phyloP scores from a whole-genome alignment of 2,797 vertebrate genomes.

The Neomorphus geoffroyi region DNA sequence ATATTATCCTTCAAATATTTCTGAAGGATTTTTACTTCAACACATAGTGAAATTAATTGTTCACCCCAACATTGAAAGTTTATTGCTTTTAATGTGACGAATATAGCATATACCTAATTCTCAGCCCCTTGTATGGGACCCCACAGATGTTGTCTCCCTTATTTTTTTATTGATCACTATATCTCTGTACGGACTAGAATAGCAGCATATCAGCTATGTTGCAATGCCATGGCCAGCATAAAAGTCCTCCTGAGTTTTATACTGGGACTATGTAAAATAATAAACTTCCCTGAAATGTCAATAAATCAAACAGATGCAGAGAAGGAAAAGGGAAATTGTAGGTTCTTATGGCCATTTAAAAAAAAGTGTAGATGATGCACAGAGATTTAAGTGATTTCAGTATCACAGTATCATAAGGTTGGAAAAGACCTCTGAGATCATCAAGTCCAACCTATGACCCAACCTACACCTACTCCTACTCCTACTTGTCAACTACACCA shows the following conservation, averaged over 20 bases:
- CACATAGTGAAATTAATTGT: background rate
- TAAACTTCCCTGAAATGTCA: background rate
- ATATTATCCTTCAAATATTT: background rate
- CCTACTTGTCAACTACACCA: too few relatives aligned
- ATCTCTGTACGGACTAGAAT: background rate
- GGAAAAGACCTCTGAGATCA: too few relatives aligned
- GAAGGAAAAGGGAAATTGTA: background rate
- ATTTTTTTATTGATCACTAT: background rate
- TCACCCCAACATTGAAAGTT: background rate
- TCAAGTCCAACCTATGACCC: too few relatives aligned
- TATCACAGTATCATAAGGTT: too few relatives aligned
- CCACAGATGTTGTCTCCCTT: background rate
- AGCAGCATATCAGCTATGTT: background rate
- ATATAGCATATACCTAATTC: background rate
- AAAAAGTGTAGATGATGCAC: background rate
- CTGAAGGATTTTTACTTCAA: background rate
- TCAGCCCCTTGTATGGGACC: background rate
- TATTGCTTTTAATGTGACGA: background rate
- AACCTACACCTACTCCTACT: too few relatives aligned
- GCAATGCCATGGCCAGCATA: background rate
- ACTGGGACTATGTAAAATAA: background rate
- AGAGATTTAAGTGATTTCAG: background rate
- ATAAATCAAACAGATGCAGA: background rate
- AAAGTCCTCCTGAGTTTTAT: background rate
- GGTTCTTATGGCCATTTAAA: background rate